Evolutionary conservation across 2,113 vertebrate species (phyloP).

Genomic region (Macquaria ambigua): DNA sequence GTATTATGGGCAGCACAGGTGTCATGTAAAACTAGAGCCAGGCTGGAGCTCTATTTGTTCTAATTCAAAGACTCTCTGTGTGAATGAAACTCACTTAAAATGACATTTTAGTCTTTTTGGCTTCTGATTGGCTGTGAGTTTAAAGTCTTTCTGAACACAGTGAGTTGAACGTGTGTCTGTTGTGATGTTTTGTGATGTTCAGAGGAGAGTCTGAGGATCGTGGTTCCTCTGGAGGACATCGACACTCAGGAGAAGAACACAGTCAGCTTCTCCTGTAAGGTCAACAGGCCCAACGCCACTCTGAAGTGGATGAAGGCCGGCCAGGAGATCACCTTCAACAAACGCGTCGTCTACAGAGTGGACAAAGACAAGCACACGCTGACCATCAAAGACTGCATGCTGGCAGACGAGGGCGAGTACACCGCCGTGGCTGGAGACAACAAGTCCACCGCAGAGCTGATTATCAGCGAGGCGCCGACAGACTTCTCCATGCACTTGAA

Average conservation of each 20-base stretch:
- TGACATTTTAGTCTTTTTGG: background rate
- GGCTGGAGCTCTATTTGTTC: no score
- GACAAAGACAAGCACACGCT: slow-evolving; percentile 96
- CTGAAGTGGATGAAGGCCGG: slow-evolving; percentile 95
- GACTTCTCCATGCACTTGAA: slow-evolving; percentile 91
- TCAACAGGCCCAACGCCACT: slow-evolving; percentile 92
- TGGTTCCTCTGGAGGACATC: slow-evolving; percentile 94
- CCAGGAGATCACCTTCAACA: slow-evolving; percentile 90
- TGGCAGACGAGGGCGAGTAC: slow-evolving; percentile 97
- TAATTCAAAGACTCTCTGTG: no score
- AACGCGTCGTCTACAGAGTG: slow-evolving; percentile 90
- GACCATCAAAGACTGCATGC: slow-evolving; percentile 94
- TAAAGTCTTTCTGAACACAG: background rate
- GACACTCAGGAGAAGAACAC: slow-evolving; percentile 98
- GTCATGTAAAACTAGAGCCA: no score
- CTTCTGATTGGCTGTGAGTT: background rate
- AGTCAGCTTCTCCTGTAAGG: slow-evolving; percentile 96
- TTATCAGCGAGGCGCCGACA: slow-evolving; percentile 97
- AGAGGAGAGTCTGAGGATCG: slow-evolving; percentile 95
- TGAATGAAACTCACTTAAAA: no score
- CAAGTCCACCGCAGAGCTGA: slow-evolving; percentile 94
- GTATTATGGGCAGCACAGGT: no score
- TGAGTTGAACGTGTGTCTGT: background rate
- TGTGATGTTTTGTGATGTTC: slow-evolving; percentile 47
- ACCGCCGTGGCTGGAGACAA: slow-evolving; percentile 91